Evolutionary conservation across 1,140 invertebrate species (phyloP).

Genomic region (Magallana angulata): DNA sequence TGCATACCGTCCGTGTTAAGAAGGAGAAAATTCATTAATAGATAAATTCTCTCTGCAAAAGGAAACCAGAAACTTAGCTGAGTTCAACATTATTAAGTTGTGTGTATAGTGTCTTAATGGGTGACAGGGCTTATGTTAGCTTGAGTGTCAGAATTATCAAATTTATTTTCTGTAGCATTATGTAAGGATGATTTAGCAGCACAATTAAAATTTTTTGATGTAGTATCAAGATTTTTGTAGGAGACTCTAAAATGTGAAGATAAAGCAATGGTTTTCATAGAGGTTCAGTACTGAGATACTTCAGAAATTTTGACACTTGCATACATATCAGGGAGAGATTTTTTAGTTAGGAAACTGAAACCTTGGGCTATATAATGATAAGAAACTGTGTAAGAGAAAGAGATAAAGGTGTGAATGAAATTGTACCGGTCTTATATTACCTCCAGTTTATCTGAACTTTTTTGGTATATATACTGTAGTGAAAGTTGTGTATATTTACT

Average conservation of each 20-base stretch:
- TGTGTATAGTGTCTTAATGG: background rate
- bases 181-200: conserved; percentile 1
- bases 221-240: background rate
- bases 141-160: background rate
- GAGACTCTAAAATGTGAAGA: background rate
- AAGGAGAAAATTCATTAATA: conserved; percentile 23
- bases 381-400: background rate
- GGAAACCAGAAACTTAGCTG: conserved; percentile 6
- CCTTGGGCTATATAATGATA: background rate
- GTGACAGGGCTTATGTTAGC: conserved; percentile 6
- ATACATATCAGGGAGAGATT: no score
- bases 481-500: background rate
- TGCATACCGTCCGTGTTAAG: background rate
- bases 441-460: no score
- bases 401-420: background rate
- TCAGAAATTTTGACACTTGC: no score
- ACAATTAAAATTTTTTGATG: conserved; percentile 8
- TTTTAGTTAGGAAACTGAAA: background rate
- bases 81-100: conserved; percentile 1
- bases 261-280: background rate
- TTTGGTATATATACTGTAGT: background rate
- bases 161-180: conserved; percentile 23
- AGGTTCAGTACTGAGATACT: background rate
- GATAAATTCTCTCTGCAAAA: conserved; percentile 12
- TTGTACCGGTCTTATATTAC: background rate